Evolutionary conservation across 2,888 invertebrate genomes (phyloP).

Genomic region (Limnephilus rhombicus): DNA sequence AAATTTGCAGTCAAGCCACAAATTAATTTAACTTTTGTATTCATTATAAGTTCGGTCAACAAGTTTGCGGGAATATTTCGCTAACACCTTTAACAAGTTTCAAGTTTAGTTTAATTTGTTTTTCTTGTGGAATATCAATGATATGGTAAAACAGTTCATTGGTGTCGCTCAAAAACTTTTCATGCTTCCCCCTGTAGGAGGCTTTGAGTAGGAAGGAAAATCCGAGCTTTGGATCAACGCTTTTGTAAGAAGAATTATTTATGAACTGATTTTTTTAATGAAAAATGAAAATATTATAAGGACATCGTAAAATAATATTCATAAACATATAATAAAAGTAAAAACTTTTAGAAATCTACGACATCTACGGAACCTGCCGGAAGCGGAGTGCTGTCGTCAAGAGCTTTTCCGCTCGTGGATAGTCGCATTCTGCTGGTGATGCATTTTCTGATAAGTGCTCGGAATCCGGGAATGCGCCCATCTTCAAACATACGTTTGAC

Average conservation of each 20-base stretch:
- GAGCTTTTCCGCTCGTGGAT: too few species aligned
- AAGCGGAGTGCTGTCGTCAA: too few species aligned
- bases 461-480: too few species aligned
- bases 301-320: too few species aligned
- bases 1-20: constrained; percentile 2
- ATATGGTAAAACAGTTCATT: not conserved
- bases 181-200: not conserved
- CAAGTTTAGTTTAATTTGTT: constrained; percentile 1
- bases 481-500: too few species aligned
- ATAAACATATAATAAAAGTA: too few species aligned
- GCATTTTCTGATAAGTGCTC: too few species aligned
- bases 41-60: not conserved
- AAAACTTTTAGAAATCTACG: too few species aligned
- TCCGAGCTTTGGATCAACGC: not conserved
- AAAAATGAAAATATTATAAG: too few species aligned
- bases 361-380: too few species aligned
- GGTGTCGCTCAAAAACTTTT: not conserved
- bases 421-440: too few species aligned
- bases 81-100: not conserved
- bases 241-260: not conserved
- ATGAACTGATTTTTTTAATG: not conserved
- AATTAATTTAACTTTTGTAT: constrained; percentile 31
- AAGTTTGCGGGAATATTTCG: not conserved
- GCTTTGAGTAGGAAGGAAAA: not conserved
- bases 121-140: not conserved